Evolutionary conservation across 2,113 vertebrate genomes (phyloP), one percentile per base, ranked within the genome.

Genomic region (Percina caprodes): DNA sequence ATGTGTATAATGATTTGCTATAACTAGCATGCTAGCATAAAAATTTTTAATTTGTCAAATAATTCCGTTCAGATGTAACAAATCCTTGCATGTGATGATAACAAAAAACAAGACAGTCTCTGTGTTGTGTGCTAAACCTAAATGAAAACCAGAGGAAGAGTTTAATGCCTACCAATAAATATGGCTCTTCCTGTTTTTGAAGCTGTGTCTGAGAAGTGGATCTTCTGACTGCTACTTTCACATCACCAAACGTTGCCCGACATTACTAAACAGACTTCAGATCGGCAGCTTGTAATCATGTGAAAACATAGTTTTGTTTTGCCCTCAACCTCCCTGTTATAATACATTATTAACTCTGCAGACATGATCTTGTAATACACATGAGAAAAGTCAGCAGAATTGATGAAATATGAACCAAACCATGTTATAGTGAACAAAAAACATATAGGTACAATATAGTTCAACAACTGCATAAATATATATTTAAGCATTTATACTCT

Each of bases 141-240:
- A 65, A 75, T 69, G 6, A 66, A 66, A 73, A 65, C 24, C 75
- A 74, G 35, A 61, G 49, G 39, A 80, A 30, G 24, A 72, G 68
- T 68, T 61, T 70, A 78, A 74, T 30, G 67, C 79, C 66, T 67
- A 78, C 90, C 69, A 73, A 86, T 90, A 87, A 71, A 86, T 39
- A 54, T 26, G 42, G 15, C 16, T 59, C 80, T 93, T 94, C 88
- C 91, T 87, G 88, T 92, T 80, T 88, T 65, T 80, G 76, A 70
- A 62, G 84, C 67, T 16, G 45, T 79, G 66, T 69, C 26, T 80
- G 63, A 77, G 85, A 86, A 81, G 77, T 77, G 62, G 68, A 70
- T 81, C 80, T 61, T 84, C 79, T 82, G 62, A 79, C 59, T 62
- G 71, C 30, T 49, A 74, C 82, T 92, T 89, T 92, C 84, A 89